Evolutionary conservation across 2,797 vertebrate genomes (phyloP).

Genomic region (Trachops cirrhosus): DNA sequence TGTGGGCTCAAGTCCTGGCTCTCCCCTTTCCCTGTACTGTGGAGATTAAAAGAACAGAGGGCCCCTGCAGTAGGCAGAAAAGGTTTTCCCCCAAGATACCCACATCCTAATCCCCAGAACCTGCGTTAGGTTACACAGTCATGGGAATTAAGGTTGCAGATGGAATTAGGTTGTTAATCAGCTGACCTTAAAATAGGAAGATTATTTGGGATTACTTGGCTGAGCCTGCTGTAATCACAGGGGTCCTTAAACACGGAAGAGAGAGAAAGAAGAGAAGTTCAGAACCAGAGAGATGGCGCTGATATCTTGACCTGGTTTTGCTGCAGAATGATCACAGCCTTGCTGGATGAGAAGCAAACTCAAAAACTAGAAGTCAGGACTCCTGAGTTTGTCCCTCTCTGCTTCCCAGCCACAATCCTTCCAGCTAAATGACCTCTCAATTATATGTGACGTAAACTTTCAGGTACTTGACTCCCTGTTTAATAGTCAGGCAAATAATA

Average conservation of each 20-base stretch:
- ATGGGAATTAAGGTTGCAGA: not conserved
- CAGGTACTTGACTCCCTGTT: conserved; percentile 35
- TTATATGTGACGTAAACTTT: conserved; percentile 53
- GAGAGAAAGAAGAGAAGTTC: not conserved
- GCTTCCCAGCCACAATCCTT: not conserved
- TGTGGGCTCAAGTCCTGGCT: not conserved
- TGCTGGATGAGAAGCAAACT: not conserved
- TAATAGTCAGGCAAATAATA: conserved; percentile 52
- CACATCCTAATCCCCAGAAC: not conserved
- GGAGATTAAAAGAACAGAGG: not conserved
- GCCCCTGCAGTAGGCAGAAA: not conserved
- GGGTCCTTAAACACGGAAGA: not conserved
- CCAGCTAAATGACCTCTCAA: conserved; percentile 26
- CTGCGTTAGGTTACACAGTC: not conserved
- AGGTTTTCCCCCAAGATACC: not conserved
- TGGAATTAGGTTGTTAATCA: not conserved
- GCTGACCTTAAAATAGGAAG: not conserved
- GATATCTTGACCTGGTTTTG: not conserved
- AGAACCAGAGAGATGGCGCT: not conserved
- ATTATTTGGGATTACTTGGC: not conserved
- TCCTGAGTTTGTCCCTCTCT: not conserved
- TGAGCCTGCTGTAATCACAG: not conserved
- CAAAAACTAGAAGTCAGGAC: not conserved
- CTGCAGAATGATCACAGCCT: not conserved
- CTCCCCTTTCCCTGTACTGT: not conserved